phyloP scores from a whole-genome alignment of 2,797 vertebrate genomes.

The Acropternis orthonyx region DNA sequence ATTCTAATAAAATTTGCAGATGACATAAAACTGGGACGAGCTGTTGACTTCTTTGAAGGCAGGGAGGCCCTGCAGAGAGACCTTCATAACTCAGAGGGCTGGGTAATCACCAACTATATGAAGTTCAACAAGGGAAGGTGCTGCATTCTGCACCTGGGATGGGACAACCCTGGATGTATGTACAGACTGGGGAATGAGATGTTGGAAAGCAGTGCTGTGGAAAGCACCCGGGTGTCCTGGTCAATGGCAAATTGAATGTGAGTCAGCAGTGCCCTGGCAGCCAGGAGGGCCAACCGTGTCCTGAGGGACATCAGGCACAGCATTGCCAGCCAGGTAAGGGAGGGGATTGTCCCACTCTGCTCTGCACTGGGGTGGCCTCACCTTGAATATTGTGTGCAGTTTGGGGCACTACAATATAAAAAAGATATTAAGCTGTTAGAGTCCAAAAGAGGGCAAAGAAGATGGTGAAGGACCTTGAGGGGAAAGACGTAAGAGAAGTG shows the following conservation, averaged over 20 bases:
- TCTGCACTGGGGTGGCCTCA: background rate
- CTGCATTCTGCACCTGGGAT: background rate
- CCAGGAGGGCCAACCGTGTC: background rate
- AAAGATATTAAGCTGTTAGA: background rate
- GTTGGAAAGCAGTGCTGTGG: background rate
- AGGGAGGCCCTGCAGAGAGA: background rate
- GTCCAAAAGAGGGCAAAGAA: background rate
- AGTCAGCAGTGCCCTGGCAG: background rate
- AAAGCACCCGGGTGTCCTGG: too few species aligned
- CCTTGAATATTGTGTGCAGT: background rate
- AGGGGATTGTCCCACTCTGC: background rate
- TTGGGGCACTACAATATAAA: background rate
- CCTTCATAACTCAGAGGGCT: background rate
- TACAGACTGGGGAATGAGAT: background rate
- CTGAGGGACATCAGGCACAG: background rate
- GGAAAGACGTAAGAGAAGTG: background rate
- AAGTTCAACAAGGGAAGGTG: background rate
- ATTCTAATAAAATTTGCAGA: background rate
- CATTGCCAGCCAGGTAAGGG: rapidly evolving
- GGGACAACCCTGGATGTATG: background rate
- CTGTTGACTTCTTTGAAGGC: background rate
- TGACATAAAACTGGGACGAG: background rate
- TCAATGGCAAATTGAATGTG: background rate
- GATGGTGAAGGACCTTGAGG: background rate
- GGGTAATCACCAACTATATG: background rate